Evolutionary conservation across 2,888 invertebrate species (phyloP).

Genomic region (Drosophila ezoana): DNA sequence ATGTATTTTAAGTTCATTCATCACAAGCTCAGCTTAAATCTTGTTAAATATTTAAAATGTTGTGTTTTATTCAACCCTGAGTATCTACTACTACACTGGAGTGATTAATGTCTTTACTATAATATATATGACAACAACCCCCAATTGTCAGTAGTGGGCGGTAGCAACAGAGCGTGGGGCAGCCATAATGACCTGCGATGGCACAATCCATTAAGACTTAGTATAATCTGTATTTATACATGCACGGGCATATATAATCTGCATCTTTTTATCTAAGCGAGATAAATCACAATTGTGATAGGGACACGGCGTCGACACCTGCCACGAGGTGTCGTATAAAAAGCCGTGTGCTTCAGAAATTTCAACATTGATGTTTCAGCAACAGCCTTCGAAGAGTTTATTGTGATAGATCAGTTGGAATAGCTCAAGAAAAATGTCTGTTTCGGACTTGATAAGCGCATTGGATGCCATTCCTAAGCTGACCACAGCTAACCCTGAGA

Average conservation of each 20-base stretch:
- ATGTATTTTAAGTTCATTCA: too few species aligned
- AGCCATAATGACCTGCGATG: constrained; percentile 5
- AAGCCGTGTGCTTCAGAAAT: constrained; percentile 16
- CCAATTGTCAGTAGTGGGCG: constrained; percentile 14
- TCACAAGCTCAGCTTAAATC: too few species aligned
- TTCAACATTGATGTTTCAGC: constrained; percentile 11
- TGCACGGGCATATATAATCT: constrained; percentile 28
- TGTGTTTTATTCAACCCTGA: too few species aligned
- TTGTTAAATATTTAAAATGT: too few species aligned
- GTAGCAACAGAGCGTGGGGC: constrained; percentile 41
- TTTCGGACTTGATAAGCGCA: constrained; percentile 65
- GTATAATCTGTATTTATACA: constrained; percentile 25
- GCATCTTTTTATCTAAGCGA: constrained; percentile 21
- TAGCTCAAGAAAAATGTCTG: constrained; percentile 57
- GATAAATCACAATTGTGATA: constrained; percentile 56
- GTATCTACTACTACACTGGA: not conserved
- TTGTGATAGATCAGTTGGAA: constrained; percentile 16
- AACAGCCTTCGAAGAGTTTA: not conserved
- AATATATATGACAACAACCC: constrained; percentile 1
- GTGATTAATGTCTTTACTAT: constrained; percentile 5
- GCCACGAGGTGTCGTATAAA: constrained; percentile 48
- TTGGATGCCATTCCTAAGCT: constrained; percentile 59
- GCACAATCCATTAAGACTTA: constrained; percentile 40
- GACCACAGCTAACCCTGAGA: not conserved
- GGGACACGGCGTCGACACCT: constrained; percentile 11